These are phyloP conservation scores for Drosophila borborema DNA, from an alignment of 2,888 invertebrate species.

Conservation along the genomic window DNA sequence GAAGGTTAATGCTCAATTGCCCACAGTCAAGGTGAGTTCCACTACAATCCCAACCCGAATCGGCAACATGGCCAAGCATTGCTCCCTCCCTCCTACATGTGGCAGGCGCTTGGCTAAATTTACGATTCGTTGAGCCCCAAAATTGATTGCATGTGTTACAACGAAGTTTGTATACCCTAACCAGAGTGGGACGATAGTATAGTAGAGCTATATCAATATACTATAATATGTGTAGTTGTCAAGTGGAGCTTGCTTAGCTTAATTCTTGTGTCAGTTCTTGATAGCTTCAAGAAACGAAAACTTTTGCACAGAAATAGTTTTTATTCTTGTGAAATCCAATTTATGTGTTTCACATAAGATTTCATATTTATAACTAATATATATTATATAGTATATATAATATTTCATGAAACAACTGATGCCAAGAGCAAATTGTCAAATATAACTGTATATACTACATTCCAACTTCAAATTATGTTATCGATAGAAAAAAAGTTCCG, in stretches of 20 bases:
- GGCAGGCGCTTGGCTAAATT: constrained; percentile 6
- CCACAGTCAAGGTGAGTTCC: constrained; percentile 79
- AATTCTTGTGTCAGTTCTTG: too few relatives aligned
- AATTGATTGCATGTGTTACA: neutral
- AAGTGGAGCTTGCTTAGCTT: too few relatives aligned
- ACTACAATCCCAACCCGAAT: constrained; percentile 16
- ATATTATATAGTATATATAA: too few relatives aligned
- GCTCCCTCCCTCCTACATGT: neutral
- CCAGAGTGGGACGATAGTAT: neutral
- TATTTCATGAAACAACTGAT: neutral
- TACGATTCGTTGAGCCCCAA: constrained; percentile 34
- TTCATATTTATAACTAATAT: too few relatives aligned
- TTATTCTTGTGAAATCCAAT: too few relatives aligned
- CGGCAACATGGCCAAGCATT: neutral
- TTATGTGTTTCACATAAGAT: too few relatives aligned
- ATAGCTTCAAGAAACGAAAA: too few relatives aligned
- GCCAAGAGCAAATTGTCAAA: neutral
- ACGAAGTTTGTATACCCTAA: neutral
- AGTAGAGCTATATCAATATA: too few relatives aligned
- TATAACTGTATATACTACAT: neutral
- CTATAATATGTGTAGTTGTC: too few relatives aligned
- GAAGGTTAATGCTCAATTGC: constrained; percentile 77
- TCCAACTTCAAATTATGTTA: neutral
- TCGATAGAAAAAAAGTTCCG: neutral
- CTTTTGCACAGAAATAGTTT: too few relatives aligned